A percentile compares a stretch with the other conserved stretches of the same genome.
phyloP scores from a whole-genome alignment of 2,113 vertebrate species.

The Tragulus kanchil region DNA sequence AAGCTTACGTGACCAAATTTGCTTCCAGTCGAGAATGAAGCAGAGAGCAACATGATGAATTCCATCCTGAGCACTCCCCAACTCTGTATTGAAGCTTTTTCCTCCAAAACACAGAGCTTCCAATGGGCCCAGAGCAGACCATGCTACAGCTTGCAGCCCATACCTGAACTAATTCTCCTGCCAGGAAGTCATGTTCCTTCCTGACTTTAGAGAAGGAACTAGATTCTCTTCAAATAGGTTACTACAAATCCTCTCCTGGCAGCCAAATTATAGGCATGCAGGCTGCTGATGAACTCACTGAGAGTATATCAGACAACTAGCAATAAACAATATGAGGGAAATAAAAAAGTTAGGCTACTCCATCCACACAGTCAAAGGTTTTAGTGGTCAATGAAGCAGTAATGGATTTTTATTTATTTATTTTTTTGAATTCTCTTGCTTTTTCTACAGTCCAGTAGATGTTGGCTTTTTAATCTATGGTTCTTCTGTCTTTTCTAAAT shows the following conservation, averaged over 20 bases:
- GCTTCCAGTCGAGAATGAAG: not conserved
- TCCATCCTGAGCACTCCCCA: not conserved
- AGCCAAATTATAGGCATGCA: not conserved
- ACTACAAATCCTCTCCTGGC: not conserved
- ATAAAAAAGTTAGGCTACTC: too few species aligned
- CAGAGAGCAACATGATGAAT: not conserved
- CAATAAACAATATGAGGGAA: not conserved
- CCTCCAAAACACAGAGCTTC: not conserved
- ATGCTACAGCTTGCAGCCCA: not conserved
- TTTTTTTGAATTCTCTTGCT: not conserved
- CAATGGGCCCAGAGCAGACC: not conserved
- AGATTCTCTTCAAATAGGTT: not conserved
- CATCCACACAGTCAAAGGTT: not conserved
- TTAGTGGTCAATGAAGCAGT: not conserved
- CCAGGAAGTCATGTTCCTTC: not conserved
- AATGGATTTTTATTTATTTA: not conserved
- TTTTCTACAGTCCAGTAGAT: not conserved
- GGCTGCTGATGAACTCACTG: not conserved
- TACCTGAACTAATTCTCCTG: not conserved
- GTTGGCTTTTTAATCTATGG: not conserved
- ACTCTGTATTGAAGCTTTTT: not conserved
- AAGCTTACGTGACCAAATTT: not conserved
- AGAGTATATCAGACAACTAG: not conserved
- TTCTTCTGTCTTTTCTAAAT: not conserved
- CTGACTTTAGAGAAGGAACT: not conserved